phyloP scores from a whole-genome alignment of 2,797 vertebrate genomes.

The Melanotaenia boesemani region DNA sequence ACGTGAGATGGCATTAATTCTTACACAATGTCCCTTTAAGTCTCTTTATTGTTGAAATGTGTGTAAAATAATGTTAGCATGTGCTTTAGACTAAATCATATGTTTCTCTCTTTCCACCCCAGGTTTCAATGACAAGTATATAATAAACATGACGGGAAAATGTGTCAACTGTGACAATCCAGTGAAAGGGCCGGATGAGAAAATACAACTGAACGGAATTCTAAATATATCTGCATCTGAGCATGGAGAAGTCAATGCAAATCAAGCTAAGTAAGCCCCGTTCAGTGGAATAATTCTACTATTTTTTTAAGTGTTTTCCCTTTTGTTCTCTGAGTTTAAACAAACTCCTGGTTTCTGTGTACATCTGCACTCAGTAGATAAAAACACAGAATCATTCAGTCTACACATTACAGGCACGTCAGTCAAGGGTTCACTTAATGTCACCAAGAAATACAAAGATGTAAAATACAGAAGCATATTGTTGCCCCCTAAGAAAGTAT shows the following conservation, averaged over 20 bases:
- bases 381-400: neutral
- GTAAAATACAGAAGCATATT: too few species aligned
- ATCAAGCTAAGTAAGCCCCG: conserved; percentile 53
- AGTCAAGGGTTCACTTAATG: too few species aligned
- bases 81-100: neutral
- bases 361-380: neutral
- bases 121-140: accelerated
- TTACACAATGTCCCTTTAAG: neutral
- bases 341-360: neutral
- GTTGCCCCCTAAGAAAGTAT: too few species aligned
- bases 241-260: accelerated
- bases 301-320: neutral
- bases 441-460: too few species aligned
- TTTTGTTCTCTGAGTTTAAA: too few species aligned
- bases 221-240: accelerated
- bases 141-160: neutral
- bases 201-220: accelerated
- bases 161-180: conserved; percentile 55
- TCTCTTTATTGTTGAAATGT: neutral
- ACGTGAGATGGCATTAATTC: too few species aligned
- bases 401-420: too few species aligned
- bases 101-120: neutral
- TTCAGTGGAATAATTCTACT: neutral
- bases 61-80: neutral
- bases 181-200: accelerated